A percentile compares a stretch with the other conserved stretches of the same genome.
Evolutionary conservation across 92 coral and sea anemone genomes (phyloP).

Genomic region (Muricea muricata): DNA sequence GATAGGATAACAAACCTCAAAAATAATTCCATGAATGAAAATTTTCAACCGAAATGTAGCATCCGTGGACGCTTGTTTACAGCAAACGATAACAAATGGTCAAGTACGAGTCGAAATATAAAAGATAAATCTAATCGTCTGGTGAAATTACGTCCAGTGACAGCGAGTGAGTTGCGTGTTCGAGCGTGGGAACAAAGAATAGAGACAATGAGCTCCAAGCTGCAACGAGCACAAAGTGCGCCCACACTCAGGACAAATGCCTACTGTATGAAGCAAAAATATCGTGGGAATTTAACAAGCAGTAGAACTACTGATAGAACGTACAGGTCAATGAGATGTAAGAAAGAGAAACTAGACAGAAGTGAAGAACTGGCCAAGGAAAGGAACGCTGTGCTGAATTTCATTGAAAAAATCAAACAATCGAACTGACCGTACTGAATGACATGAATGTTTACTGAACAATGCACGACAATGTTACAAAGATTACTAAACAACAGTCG

Average conservation of each 20-base stretch:
- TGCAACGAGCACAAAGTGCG: conserved; percentile 91
- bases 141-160: conserved; percentile 86
- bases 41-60: conserved; percentile 9
- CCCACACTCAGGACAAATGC: conserved; percentile 67
- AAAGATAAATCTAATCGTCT: conserved; percentile 16
- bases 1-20: conserved; percentile 37
- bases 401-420: too few species aligned
- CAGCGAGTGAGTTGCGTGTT: conserved; percentile 82
- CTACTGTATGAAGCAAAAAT: conserved; percentile 9
- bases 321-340: conserved; percentile 20
- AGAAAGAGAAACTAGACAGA: conserved; percentile 64
- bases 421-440: too few species aligned
- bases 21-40: neutral
- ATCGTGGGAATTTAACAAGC: conserved; percentile 31
- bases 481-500: too few species aligned
- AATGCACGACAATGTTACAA: too few species aligned
- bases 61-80: neutral
- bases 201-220: conserved; percentile 73
- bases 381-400: too few species aligned
- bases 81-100: neutral
- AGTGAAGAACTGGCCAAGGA: neutral
- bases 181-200: conserved; percentile 85
- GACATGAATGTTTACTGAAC: too few species aligned
- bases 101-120: neutral
- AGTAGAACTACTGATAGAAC: conserved; percentile 9